Evolutionary conservation across 2,113 vertebrate species (phyloP).

Genomic region (Cheirogaleus medius): DNA sequence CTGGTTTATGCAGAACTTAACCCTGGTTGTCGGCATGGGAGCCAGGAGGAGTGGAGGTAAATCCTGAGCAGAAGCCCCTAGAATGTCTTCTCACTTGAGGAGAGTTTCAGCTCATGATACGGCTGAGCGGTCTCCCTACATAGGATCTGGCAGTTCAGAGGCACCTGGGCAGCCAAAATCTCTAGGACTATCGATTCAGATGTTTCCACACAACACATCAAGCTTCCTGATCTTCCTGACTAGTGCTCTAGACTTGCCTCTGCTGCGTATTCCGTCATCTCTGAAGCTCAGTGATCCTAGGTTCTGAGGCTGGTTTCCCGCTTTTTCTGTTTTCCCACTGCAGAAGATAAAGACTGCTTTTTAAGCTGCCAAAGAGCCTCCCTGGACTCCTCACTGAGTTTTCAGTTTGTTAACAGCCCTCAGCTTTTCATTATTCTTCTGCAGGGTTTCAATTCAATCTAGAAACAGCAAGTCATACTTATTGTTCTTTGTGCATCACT

Average conservation of each 20-base stretch:
- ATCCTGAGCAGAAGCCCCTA: neutral
- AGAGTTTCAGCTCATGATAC: neutral
- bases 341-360: neutral
- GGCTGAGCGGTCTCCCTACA: too few relatives aligned
- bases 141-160: neutral
- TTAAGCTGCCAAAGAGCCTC: neutral
- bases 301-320: neutral
- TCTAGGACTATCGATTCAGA: neutral
- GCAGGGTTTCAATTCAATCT: neutral
- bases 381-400: neutral
- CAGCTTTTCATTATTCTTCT: constrained; percentile 5
- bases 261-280: neutral
- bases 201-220: neutral
- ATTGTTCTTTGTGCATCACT: neutral
- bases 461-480: neutral
- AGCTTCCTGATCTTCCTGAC: neutral
- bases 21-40: neutral
- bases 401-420: neutral
- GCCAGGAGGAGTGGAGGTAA: neutral
- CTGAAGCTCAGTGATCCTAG: neutral
- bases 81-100: neutral
- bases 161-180: neutral
- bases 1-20: neutral
- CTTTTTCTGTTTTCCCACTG: neutral
- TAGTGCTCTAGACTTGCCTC: neutral